Base-by-base conservation (phyloP, 2,888 invertebrate species). In the Dryocosmus kuriphilus region DNA sequence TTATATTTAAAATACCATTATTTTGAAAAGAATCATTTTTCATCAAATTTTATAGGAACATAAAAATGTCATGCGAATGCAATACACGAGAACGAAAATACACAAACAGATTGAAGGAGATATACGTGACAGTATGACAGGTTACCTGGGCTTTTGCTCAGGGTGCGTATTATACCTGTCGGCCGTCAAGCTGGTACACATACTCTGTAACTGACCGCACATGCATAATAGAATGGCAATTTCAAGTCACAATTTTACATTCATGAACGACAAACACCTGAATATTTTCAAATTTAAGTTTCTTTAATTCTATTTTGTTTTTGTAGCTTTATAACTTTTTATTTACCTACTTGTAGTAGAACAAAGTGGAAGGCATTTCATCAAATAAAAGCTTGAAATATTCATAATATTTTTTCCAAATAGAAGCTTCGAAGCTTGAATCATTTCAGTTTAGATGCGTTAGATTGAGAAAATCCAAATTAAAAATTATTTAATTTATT, bases 101-200 rank as follows among this genome's bases (percentile, higher is more conserved):
- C 22, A 46, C 71, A 71, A 32, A 22, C n/a, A 51, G 71, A 51
- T 67, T 67, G 67, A 16, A 1, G 46, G 67, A 14, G 67, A 67
- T 51, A 55, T 11, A 55, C 71, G 32, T 32, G 71, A 30, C 71
- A 32, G 71, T 32, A 32, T 71, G 51, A 71, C 71, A n/a, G 51
- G 71, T 71, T 71, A 30, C 71, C 71, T 55, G n/a, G 30, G 71
- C 71, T 71, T 71, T 71, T 55, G 51, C 30, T 65, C 2, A 38
- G 22, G 14, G 24, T 71, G 27, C 19, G 67, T 27, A 71, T 30
- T 41, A 24, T 30, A 32, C 46, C 51, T 51, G 30, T 27, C 71
- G 51, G 51, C 51, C 71, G 30, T 27, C 71, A 71, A 51, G n/a
- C 71, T 60, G 16, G 8, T 67, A 51, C 51, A 32, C n/a, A 32